Evolutionary conservation across 1,140 invertebrate species (phyloP).

Genomic region (Meloidogyne hapla): DNA sequence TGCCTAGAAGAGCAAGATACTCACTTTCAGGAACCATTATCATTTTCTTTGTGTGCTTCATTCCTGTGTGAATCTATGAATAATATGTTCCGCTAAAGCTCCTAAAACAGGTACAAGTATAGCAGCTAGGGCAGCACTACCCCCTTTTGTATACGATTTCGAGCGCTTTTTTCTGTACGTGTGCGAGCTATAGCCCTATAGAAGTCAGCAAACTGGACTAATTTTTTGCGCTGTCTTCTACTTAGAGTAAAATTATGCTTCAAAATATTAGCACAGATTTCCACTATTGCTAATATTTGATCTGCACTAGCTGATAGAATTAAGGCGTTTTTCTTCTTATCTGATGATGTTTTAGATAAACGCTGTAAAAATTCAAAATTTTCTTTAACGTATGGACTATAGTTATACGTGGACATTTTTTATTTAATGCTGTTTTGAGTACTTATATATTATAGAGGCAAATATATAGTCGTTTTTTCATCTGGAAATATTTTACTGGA

Average conservation of each 20-base stretch:
- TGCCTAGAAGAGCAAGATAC: neutral
- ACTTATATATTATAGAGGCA: no score
- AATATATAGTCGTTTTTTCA: conserved; percentile 26
- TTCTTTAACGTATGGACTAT: neutral
- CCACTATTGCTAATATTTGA: conserved; percentile 31
- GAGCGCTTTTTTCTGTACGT: conserved; percentile 7
- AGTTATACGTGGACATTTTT: no score
- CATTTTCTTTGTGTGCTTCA: conserved; percentile 23
- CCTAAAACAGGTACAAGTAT: conserved; percentile 11
- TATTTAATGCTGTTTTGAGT: no score
- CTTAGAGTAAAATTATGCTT: conserved; percentile 24
- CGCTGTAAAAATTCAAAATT: conserved; percentile 9
- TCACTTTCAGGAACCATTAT: conserved; percentile 31
- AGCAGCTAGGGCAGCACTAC: conserved; percentile 4
- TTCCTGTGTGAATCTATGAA: neutral
- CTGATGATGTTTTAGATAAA: neutral
- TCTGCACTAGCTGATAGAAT: conserved; percentile 5
- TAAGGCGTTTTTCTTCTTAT: neutral
- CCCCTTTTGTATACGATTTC: conserved; percentile 32
- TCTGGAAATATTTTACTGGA: conserved; percentile 31
- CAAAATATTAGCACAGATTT: conserved; percentile 36
- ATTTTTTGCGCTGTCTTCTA: conserved; percentile 7
- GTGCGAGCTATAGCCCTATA: conserved; percentile 21
- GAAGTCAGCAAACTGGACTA: neutral
- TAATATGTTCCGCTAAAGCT: conserved; percentile 15